These are phyloP conservation scores for Anorthoa munda DNA, from an alignment of 2,888 invertebrate species.

Conservation along the genomic window DNA sequence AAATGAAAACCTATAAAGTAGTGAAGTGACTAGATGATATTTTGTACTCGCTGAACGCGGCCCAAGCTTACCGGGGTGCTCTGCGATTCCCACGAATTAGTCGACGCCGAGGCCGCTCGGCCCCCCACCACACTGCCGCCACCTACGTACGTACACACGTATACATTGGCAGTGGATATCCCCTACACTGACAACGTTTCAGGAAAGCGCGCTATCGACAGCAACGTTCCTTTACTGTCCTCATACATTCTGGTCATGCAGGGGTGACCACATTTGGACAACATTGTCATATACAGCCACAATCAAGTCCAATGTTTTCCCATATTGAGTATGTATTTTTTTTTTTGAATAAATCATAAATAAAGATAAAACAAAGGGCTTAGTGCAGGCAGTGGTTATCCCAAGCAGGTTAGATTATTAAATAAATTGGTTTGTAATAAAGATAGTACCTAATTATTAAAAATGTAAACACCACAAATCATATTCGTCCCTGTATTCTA, in stretches of 20 bases:
- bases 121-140: slow-evolving; percentile 87
- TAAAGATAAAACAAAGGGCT: slow-evolving; percentile 50
- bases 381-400: slow-evolving; percentile 48
- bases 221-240: slow-evolving; percentile 43
- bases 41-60: slow-evolving; percentile 80
- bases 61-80: slow-evolving; percentile 88
- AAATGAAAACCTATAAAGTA: slow-evolving; percentile 87
- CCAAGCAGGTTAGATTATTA: slow-evolving; percentile 45
- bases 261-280: slow-evolving; percentile 24
- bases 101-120: slow-evolving; percentile 82
- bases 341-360: slow-evolving; percentile 15
- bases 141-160: slow-evolving; percentile 89
- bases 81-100: slow-evolving; percentile 87
- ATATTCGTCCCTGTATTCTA: slow-evolving; percentile 1
- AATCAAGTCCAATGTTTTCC: slow-evolving; percentile 34
- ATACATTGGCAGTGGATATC: slow-evolving; percentile 79
- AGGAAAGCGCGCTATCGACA: slow-evolving; percentile 46
- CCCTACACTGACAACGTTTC: slow-evolving; percentile 68
- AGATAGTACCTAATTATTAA: slow-evolving; percentile 2
- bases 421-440: slow-evolving; percentile 26
- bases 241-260: slow-evolving; percentile 26
- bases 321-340: slow-evolving; percentile 7
- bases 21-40: slow-evolving; percentile 85
- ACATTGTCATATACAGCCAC: slow-evolving; percentile 25
- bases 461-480: slow-evolving; percentile 35